Base-by-base conservation (phyloP, 2,888 invertebrate species). In the Parasteatoda lunata region DNA sequence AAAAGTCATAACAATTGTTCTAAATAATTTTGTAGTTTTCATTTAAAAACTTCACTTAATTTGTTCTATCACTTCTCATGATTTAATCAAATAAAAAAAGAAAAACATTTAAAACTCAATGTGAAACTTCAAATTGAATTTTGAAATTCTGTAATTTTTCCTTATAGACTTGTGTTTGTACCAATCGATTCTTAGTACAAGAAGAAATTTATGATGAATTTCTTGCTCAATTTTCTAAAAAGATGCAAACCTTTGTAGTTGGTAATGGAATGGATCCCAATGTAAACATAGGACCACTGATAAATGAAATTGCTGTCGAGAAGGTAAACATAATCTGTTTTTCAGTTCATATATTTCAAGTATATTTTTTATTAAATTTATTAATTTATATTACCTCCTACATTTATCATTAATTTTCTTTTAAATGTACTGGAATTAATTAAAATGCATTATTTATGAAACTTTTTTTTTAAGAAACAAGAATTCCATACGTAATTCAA, bases 141-240 rank as follows among this genome's bases (percentile, higher is more conserved):
- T 30, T 30, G 30, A 30, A 30, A 30, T 30, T 30, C 30, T 30
- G 2, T 30, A 30, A 9, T 51, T 8, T 76, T 70, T 82, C 68
- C 76, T 90, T 90, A 47, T 91, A 98, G 93, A 97, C 99, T 0
- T 99, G 99, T 92, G 95, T 99, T 5, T 96, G 97, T 85, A 95
- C 98, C 0, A 99, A 99, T 92, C 94, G 98, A 90, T 96, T 98
- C 90, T 94, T 96, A 89, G 94, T 98, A 48, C 96, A 97, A 91
- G 94, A 95, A 89, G 93, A 94, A 79, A 92, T 98, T 49, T 96
- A 95, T 92, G 96, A 97, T 89, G 91, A 94, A 90, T 99, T 98
- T 93, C 93, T 97, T 0, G 92, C 93, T 1, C 94, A 94, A 90
- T 93, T 99, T 72, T 93, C 94, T 69, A 92, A 93, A 30, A 94